Evolutionary conservation across 2,113 vertebrate species (phyloP), one percentile per base, ranked within the genome.

Genomic region (Glareola pratincola): DNA sequence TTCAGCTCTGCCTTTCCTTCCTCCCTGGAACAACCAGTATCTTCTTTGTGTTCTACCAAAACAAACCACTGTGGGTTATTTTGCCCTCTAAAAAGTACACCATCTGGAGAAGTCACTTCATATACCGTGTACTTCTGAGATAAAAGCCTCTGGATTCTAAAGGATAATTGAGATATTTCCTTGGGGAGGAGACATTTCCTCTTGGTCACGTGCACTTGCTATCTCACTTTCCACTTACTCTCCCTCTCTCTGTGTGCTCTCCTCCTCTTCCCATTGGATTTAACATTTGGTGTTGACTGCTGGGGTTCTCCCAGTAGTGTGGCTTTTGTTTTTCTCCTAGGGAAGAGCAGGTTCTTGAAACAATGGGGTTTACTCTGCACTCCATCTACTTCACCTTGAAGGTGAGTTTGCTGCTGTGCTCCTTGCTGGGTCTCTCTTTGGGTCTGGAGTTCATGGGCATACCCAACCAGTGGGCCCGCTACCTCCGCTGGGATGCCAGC

Each of bases 401-500:
- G 97, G 97, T 98, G 93, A 98, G 98, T 96, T 95, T 99, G 93
- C 97, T 99, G 87, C 97, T 99, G 89, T 98, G 98, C 95, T 98
- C 98, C 59, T 88, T 99, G 76, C 93, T 99, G 94, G 98, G 98
- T 86, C 97, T 99, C 50, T 98, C 98, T 95, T 90, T 98, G 90
- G 98, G 99, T 88, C 97, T 99, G 43, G 99, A 99, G 98, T 99
- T 99, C 94, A 98, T 99, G 94, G 99, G 99, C 73, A 98, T 99
- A 32, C 98, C 99, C 66, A 99, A 99, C 92, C 99, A 99, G 96
- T 99, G 99, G 99, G 99, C 99, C 88, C 99, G 99, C 85, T 99
- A 99, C 98, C 98, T 99, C 74, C 99, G 99, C 96, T 99, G 99
- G 99, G 99, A 99, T 59, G 99, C 99, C 90, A 99, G 99, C 97